Evolutionary conservation across 2,888 invertebrate species (phyloP).

Genomic region (Troilus luridus): DNA sequence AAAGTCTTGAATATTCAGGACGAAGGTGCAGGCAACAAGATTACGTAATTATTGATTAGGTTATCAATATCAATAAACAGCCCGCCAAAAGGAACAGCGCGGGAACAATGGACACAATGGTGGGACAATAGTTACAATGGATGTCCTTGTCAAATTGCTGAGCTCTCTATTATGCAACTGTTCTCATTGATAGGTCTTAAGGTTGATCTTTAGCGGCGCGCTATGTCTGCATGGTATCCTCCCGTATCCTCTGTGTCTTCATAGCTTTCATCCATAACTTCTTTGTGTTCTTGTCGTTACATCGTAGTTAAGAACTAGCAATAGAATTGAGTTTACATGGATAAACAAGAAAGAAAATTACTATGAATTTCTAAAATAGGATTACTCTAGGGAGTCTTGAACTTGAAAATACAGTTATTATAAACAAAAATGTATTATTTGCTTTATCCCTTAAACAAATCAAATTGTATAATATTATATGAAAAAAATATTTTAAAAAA

Average conservation of each 20-base stretch:
- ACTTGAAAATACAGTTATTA: no score
- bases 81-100: neutral
- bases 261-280: no score
- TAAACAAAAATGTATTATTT: no score
- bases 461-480: no score
- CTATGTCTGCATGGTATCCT: neutral
- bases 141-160: neutral
- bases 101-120: neutral
- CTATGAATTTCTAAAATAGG: no score
- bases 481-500: no score
- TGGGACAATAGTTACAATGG: neutral
- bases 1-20: neutral
- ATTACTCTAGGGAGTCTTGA: no score
- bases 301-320: neutral
- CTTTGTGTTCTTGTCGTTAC: neutral
- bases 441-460: no score
- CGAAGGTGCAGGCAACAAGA: neutral
- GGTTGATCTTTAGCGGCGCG: neutral
- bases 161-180: neutral
- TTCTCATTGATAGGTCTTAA: neutral
- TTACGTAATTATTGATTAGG: neutral
- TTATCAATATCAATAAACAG: neutral
- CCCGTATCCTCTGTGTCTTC: no score
- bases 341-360: no score
- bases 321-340: no score